phyloP scores from a whole-genome alignment of 2,113 vertebrate genomes.

The Salvelinus fontinalis region DNA sequence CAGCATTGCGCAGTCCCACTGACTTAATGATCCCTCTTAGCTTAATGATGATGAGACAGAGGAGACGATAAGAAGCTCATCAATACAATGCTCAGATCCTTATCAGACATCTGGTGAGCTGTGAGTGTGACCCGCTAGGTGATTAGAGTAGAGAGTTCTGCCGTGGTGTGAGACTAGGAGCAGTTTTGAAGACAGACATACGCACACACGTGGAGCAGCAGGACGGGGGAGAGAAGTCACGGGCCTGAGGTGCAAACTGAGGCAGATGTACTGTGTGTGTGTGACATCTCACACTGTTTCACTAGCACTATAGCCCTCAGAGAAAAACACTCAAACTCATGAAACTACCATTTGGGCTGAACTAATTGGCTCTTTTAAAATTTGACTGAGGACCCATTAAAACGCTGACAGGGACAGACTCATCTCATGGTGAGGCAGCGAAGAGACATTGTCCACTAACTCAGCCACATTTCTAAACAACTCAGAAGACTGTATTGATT shows the following conservation, averaged over 20 bases:
- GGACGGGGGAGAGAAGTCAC: neutral
- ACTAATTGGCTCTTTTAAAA: constrained; percentile 36
- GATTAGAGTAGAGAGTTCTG: too few species aligned
- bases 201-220: neutral
- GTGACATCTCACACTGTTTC: neutral
- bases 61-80: too few species aligned
- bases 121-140: too few species aligned
- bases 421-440: neutral
- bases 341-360: constrained; percentile 1
- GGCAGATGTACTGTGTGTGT: neutral
- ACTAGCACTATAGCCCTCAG: neutral
- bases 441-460: too few species aligned
- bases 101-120: too few species aligned
- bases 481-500: constrained; percentile 5
- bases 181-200: too few species aligned
- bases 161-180: too few species aligned
- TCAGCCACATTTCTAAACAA: constrained; percentile 1
- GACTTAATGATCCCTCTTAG: too few species aligned
- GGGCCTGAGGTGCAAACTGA: neutral
- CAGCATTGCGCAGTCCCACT: too few species aligned
- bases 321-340: constrained; percentile 12
- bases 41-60: too few species aligned
- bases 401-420: neutral
- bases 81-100: too few species aligned
- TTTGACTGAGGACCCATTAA: constrained; percentile 34